A percentile compares a stretch with the other conserved stretches of the same genome.
Conservation (phyloP, 64 coral and sea anemone genomes). For the Dendrophyllia cribrosa region DNA sequence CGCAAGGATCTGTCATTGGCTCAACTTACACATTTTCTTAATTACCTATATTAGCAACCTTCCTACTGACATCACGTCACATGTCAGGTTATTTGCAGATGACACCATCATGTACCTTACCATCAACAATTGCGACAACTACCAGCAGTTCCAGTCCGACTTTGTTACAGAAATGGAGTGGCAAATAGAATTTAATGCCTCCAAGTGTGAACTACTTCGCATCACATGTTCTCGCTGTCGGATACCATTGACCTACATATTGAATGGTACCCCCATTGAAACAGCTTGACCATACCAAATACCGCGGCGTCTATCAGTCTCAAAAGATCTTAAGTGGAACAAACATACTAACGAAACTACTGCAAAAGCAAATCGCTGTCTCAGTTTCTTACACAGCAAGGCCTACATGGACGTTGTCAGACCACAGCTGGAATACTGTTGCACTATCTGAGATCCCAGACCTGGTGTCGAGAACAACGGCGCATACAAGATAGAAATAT, state of each 20-base stretch:
- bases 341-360: conserved; percentile 47
- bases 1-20: too few species aligned
- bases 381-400: conserved; percentile 51
- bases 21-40: too few species aligned
- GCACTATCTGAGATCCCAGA: conserved; percentile 46
- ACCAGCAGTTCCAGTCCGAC: conserved; percentile 14
- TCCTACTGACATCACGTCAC: conserved; percentile 40
- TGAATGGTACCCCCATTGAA: conserved; percentile 36
- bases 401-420: conserved; percentile 42
- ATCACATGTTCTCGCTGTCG: not conserved
- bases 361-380: conserved; percentile 60
- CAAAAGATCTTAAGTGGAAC: conserved; percentile 55
- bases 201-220: conserved; percentile 52
- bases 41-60: not conserved
- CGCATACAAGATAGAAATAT: conserved; percentile 53
- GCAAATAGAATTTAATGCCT: conserved; percentile 43
- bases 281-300: conserved; percentile 47
- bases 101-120: conserved; percentile 54
- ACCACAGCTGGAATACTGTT: conserved; percentile 48
- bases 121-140: not conserved
- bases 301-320: conserved; percentile 56
- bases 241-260: not conserved
- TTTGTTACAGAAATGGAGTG: conserved; percentile 1
- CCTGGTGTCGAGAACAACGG: conserved; percentile 57
- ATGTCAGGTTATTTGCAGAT: conserved; percentile 50